These are phyloP conservation scores for Hymenochirus boettgeri DNA, from an alignment of 2,113 vertebrate genomes.

Conservation along the genomic window DNA sequence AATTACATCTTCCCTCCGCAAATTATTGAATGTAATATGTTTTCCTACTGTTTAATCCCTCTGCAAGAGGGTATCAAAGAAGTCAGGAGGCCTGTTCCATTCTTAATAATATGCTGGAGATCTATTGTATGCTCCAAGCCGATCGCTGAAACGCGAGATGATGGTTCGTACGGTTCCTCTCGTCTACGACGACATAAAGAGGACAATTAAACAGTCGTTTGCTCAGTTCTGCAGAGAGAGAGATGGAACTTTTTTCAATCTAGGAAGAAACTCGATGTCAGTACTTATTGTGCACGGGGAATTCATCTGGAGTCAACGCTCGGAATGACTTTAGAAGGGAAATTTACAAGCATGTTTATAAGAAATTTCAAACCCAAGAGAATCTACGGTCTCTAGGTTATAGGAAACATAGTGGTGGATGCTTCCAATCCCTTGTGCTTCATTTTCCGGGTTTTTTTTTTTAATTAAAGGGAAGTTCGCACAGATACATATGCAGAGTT, in stretches of 20 bases:
- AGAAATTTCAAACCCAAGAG: background rate
- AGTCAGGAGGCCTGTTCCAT: constrained; percentile 14
- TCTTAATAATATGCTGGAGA: constrained; percentile 15
- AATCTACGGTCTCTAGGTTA: constrained; percentile 9
- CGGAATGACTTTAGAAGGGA: constrained; percentile 16
- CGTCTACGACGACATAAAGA: background rate
- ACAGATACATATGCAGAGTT: no score
- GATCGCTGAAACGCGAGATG: background rate
- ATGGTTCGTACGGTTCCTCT: constrained; percentile 3
- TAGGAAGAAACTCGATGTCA: background rate
- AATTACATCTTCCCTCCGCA: constrained; percentile 13
- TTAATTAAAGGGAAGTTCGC: no score
- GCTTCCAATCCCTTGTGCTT: constrained; percentile 19
- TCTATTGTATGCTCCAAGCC: background rate
- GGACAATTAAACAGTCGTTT: background rate
- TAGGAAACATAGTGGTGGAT: background rate
- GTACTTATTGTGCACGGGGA: constrained; percentile 4
- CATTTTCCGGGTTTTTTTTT: no score
- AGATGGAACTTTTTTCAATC: background rate
- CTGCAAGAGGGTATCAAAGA: background rate
- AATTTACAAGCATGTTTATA: constrained; percentile 28
- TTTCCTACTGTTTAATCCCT: constrained; percentile 22
- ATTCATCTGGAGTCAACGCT: constrained; percentile 14
- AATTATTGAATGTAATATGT: constrained; percentile 24
- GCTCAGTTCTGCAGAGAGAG: background rate